phyloP scores from a whole-genome alignment of 2,888 invertebrate species.

The Clusia tigrina region DNA sequence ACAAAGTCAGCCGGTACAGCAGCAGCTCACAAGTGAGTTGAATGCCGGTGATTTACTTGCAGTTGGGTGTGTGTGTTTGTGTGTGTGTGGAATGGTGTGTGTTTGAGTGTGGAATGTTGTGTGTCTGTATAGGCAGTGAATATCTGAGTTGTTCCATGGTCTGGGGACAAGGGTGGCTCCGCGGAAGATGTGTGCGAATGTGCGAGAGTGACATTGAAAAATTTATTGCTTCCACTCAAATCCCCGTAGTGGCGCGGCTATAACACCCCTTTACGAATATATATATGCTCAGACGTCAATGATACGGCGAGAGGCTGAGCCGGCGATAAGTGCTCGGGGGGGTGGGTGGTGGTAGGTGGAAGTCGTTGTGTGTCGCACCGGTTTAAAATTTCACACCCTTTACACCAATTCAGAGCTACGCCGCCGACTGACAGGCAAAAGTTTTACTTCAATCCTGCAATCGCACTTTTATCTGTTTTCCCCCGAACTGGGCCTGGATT shows the following conservation, averaged over 20 bases:
- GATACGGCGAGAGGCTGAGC: not conserved
- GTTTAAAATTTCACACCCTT: constrained; percentile 6
- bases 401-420: not conserved
- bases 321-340: not conserved
- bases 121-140: too few relatives aligned
- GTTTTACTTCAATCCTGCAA: constrained; percentile 6
- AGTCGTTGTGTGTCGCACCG: not conserved
- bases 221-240: constrained; percentile 54
- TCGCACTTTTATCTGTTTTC: constrained; percentile 3
- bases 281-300: too few relatives aligned
- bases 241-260: not conserved
- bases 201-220: constrained; percentile 58
- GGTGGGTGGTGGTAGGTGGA: not conserved
- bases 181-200: not conserved
- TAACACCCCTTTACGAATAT: too few relatives aligned
- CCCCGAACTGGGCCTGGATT: not conserved
- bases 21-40: too few relatives aligned
- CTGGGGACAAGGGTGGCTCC: too few relatives aligned
- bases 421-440: not conserved
- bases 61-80: not conserved
- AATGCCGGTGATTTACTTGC: constrained; percentile 4
- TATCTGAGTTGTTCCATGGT: too few relatives aligned
- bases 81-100: not conserved
- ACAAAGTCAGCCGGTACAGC: too few relatives aligned
- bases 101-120: not conserved